These are phyloP conservation scores for Muscicapa comitata DNA, from an alignment of 2,797 vertebrate species.

Conservation along the genomic window DNA sequence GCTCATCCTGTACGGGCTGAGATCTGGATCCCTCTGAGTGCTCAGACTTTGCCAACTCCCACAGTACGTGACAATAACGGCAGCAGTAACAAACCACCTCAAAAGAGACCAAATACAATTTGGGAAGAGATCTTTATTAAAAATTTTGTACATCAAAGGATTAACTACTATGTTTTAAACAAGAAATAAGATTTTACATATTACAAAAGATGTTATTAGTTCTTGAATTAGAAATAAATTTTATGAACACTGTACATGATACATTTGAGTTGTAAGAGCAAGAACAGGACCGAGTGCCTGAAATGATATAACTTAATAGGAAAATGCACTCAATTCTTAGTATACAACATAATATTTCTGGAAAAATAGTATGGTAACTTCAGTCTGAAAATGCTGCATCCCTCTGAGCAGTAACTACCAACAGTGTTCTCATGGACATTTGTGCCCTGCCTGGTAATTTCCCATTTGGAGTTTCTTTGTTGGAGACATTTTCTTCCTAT, in stretches of 20 bases:
- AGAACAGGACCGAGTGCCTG: constrained; percentile 3
- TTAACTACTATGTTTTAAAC: constrained; percentile 73
- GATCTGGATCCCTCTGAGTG: not conserved
- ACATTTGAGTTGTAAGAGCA: constrained; percentile 33
- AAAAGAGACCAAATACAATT: not conserved
- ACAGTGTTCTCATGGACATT: not conserved
- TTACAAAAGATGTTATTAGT: constrained; percentile 60
- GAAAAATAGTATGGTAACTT: not conserved
- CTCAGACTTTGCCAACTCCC: not conserved
- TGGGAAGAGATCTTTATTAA: constrained; percentile 82
- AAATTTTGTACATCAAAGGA: constrained; percentile 84
- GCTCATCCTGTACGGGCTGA: not conserved
- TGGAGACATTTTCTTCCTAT: not conserved
- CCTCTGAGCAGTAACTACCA: not conserved
- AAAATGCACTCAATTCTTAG: constrained; percentile 19
- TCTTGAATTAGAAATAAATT: constrained; percentile 42
- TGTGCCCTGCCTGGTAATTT: constrained; percentile 19
- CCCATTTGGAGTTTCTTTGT: not conserved
- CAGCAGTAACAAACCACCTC: not conserved
- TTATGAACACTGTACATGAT: constrained; percentile 65
- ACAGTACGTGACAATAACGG: not conserved
- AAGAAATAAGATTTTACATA: constrained; percentile 80
- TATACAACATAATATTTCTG: constrained; percentile 18
- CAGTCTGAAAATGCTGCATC: constrained; percentile 16
- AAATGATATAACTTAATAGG: constrained; percentile 44